phyloP scores from a whole-genome alignment of 2,888 invertebrate species.

The Chesias legatella region DNA sequence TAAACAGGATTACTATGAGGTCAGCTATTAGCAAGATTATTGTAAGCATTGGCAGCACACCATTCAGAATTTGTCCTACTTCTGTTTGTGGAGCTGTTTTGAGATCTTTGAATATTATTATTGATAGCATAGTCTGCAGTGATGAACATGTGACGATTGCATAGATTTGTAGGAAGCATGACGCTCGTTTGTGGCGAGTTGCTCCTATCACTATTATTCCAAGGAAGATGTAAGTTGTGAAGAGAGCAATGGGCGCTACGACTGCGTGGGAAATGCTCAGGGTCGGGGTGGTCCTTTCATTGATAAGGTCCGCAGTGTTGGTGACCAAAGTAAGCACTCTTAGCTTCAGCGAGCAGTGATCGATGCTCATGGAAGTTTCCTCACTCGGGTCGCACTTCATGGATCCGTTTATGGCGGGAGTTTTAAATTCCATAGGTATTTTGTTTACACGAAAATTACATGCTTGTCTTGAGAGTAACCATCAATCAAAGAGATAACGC shows the following conservation, averaged over 20 bases:
- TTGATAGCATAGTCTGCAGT: slow-evolving; percentile 43
- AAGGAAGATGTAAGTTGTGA: slow-evolving; percentile 51
- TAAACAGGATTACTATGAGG: slow-evolving; percentile 46
- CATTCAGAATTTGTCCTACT: slow-evolving; percentile 47
- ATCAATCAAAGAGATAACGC: no score
- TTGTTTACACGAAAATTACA: no score
- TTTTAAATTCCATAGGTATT: no score
- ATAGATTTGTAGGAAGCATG: slow-evolving; percentile 53
- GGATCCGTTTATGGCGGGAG: slow-evolving; percentile 3
- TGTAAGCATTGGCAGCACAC: slow-evolving; percentile 54
- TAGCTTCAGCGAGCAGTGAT: slow-evolving; percentile 45
- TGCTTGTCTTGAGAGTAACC: no score
- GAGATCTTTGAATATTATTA: slow-evolving; percentile 45
- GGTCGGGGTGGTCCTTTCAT: slow-evolving; percentile 49
- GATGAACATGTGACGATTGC: slow-evolving; percentile 42
- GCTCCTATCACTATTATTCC: slow-evolving; percentile 41
- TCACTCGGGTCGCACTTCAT: slow-evolving; percentile 38
- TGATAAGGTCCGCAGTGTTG: slow-evolving; percentile 56
- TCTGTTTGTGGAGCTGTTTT: slow-evolving; percentile 22
- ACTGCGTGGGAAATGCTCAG: slow-evolving; percentile 49
- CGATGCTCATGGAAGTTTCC: slow-evolving; percentile 45
- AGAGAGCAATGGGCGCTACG: slow-evolving; percentile 50
- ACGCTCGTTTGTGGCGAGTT: slow-evolving; percentile 31
- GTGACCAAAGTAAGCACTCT: slow-evolving; percentile 51
- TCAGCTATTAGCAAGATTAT: slow-evolving; percentile 51